These are phyloP conservation scores for Drosophila ananassae DNA, from an alignment of 1,140 invertebrate genomes.

Conservation along the genomic window DNA sequence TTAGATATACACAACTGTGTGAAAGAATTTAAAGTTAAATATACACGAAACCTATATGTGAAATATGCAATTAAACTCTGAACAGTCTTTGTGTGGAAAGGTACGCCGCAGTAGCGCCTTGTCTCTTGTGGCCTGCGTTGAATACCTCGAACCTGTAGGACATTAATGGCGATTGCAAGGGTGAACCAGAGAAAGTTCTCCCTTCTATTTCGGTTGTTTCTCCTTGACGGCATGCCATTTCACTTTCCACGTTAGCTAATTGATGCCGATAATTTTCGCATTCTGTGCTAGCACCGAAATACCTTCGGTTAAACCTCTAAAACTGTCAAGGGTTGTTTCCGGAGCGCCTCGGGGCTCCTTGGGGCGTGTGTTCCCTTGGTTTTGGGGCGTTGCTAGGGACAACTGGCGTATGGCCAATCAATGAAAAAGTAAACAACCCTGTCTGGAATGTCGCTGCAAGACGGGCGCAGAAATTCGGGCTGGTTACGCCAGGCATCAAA, in stretches of 20 bases:
- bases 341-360: background rate
- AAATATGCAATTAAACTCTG: background rate
- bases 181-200: background rate
- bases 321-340: slow-evolving; percentile 24
- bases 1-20: slow-evolving; percentile 11
- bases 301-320: slow-evolving; percentile 38
- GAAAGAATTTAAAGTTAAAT: background rate
- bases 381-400: slow-evolving; percentile 40
- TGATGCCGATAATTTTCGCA: slow-evolving; percentile 45
- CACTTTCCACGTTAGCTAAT: slow-evolving; percentile 45
- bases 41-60: slow-evolving; percentile 4
- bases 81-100: too few species aligned
- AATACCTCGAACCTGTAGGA: background rate
- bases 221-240: slow-evolving; percentile 18
- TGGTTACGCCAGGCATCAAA: slow-evolving; percentile 50
- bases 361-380: background rate
- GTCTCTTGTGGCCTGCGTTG: background rate
- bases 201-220: background rate
- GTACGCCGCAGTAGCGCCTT: too few species aligned
- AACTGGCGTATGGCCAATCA: slow-evolving; percentile 56
- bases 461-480: slow-evolving; percentile 67
- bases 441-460: slow-evolving; percentile 40
- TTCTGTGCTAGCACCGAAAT: slow-evolving; percentile 53
- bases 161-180: background rate
- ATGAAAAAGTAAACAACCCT: slow-evolving; percentile 70